A percentile compares a stretch with the other conserved stretches of the same genome.
phyloP scores from a whole-genome alignment of 2,888 invertebrate genomes.

The Sesia apiformis region DNA sequence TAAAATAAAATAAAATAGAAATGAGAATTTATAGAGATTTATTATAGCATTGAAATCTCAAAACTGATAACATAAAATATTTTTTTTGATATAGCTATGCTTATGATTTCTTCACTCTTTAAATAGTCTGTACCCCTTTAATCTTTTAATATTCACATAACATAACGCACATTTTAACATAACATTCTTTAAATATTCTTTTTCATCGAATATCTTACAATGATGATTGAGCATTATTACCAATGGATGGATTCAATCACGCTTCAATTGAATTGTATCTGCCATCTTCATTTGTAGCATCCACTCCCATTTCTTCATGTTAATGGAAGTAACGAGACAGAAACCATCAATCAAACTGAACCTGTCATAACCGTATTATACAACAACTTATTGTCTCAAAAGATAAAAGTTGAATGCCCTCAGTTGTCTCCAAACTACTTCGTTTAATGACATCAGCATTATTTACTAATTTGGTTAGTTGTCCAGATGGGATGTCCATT shows the following conservation, averaged over 20 bases:
- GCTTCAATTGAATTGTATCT: constrained; percentile 20
- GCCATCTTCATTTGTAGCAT: constrained; percentile 15
- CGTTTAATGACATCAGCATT: constrained; percentile 21
- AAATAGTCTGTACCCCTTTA: no score
- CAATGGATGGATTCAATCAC: neutral
- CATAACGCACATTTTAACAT: no score
- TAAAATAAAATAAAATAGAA: no score
- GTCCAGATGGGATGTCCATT: constrained; percentile 5
- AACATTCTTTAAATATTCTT: no score
- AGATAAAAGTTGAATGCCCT: constrained; percentile 31
- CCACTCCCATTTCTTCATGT: constrained; percentile 12
- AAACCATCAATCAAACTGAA: constrained; percentile 22
- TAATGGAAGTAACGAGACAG: neutral
- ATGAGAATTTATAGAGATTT: no score
- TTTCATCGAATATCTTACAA: no score
- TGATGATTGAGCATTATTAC: neutral
- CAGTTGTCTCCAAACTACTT: constrained; percentile 7
- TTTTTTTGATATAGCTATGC: no score
- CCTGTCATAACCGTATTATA: constrained; percentile 4
- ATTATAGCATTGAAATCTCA: no score
- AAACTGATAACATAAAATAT: no score
- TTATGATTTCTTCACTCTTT: no score
- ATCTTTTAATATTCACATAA: no score
- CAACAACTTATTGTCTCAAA: constrained; percentile 7
- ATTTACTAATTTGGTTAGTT: constrained; percentile 23